Percentiles rank a stretch among this genome's conserved stretches.
Evolutionary conservation across 2,797 vertebrate species (phyloP).

Genomic region (Glyptemys insculpta): DNA sequence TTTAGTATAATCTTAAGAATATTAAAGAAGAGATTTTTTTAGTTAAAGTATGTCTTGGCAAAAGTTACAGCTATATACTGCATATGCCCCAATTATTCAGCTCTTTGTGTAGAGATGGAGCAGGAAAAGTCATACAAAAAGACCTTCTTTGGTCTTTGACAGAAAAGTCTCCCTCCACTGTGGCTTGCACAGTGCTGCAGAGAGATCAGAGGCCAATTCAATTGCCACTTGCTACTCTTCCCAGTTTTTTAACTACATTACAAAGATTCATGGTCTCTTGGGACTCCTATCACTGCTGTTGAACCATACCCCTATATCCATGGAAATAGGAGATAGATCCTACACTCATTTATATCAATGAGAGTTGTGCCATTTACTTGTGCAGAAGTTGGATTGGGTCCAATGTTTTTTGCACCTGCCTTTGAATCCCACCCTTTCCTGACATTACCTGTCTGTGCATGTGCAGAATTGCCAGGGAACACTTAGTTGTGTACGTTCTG

Average conservation of each 20-base stretch:
- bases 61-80: not conserved
- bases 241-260: not conserved
- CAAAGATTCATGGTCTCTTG: not conserved
- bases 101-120: not conserved
- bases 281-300: not conserved
- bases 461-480: not conserved
- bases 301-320: not conserved
- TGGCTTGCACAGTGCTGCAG: not conserved
- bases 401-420: not conserved
- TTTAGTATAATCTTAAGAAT: not conserved
- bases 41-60: not conserved
- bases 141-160: not conserved
- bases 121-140: not conserved
- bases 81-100: not conserved
- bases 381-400: not conserved
- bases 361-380: not conserved
- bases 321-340: not conserved
- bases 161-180: not conserved
- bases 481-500: not conserved
- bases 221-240: not conserved
- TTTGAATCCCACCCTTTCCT: not conserved
- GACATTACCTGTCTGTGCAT: not conserved
- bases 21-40: not conserved
- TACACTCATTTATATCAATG: not conserved
- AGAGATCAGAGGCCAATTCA: not conserved